Base-by-base conservation (phyloP, 2,888 invertebrate species). In the Chorisops tibialis region DNA sequence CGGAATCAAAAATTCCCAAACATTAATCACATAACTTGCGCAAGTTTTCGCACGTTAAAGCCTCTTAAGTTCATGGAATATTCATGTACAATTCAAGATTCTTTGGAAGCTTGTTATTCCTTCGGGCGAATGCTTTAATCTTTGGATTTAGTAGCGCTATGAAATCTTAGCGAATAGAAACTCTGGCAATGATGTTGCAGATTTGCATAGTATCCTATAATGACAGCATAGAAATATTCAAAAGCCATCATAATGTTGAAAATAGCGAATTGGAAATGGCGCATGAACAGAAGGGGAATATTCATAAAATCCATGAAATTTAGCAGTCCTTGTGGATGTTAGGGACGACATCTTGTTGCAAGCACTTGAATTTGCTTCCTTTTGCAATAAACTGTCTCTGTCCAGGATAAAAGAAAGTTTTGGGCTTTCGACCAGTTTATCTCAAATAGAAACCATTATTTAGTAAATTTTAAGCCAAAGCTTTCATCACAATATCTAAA, bases 21-120 rank as follows among this genome's bases (percentile, higher is more conserved):
- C 56, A 45, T 56, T 56, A 45, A 56, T 56, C 56, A 56, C 43
- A 35, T 43, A 56, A 24, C 56, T 43, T 18, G 45, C 56, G 18
- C 56, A 52, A 56, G 41, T 56, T 56, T 56, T 56, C 56, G 43
- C 45, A 56, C 56, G 45, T 41, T 30, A 56, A 56, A 43, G 19
- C 45, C 45, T 56, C 56, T 56, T 56, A 56, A 45, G 56, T 30
- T 56, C 56, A 56, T 56, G 56, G 19, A 59, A 47, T 59, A 59
- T 59, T 59, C 38, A 59, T 59, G 59, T 47, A 38, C 48, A 56
- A 43, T 50, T 43, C 43, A 43, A 35, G 4, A 30, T 39, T 12
- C 6, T 14, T 54, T 24, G 30, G 11, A 43, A 30, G 30, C 9
- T 19, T 12, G 11, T 43, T 45, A 30, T 30, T 9, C 7, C 43